Base-by-base conservation (phyloP, 2,113 vertebrate genomes). In the Numenius arquata region DNA sequence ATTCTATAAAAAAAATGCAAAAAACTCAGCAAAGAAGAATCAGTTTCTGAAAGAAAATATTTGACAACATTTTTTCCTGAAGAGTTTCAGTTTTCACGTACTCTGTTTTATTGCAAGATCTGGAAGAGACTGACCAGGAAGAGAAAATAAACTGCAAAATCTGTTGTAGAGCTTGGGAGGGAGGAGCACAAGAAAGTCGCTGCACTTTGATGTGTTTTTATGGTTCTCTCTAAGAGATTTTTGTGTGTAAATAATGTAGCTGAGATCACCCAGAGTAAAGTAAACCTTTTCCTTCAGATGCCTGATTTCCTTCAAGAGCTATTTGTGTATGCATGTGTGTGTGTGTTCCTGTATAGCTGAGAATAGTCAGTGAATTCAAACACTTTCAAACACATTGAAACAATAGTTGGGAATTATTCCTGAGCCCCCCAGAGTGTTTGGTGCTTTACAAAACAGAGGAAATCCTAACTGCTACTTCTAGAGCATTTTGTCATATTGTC, bases 201-300 rank as follows among this genome's bases (percentile, higher is more conserved):
- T 48, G 50, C 23, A 73, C 91, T 96, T 96, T 95, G 87, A 93
- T 94, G 56, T 93, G 58, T 72, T 96, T 96, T 97, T 94, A 94
- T 91, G 77, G 67, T 73, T 95, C 91, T 5, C 47, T 92, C 66
- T 91, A 85, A 91, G 87, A 96, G 62, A 93, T 68, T 94, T 95
- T 85, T 92, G 83, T 92, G 53, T 90, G 85, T 96, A 96, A 96
- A 95, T 96, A 96, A 89, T 85, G 83, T 87, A 90, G 83, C 79
- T 93, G 88, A 92, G 85, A 92, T 97, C 83, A 89, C 43, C 48
- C 83, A 75, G 79, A 92, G 65, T 84, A 93, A 96, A 96, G 73
- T 88, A 96, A 96, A 94, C 63, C 29, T 93, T 43, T 82, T 83
- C 20, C 47, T 92, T 96, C 73, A 90, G 76, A 92, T 94, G 43